A percentile compares a stretch with the other conserved stretches of the same genome.
These are phyloP conservation scores for Hippasteria phrygiana DNA, from an alignment of 53 echinoderm and acorn worm genomes.

Conservation along the genomic window DNA sequence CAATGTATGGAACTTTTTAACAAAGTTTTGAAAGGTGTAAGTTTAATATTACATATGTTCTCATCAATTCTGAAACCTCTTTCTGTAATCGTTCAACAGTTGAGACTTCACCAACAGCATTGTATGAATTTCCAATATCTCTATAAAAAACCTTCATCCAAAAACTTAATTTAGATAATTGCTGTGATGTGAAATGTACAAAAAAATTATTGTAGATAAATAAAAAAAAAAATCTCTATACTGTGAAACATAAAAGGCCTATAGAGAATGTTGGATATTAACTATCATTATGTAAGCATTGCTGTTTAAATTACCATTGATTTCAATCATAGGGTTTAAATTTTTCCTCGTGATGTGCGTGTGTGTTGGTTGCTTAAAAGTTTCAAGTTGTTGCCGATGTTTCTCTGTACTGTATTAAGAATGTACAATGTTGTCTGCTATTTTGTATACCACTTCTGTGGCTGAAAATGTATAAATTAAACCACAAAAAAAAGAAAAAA, in stretches of 20 bases:
- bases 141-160: conserved; percentile 10
- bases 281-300: conserved; percentile 2
- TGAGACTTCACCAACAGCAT: background rate
- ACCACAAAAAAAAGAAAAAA: conserved; percentile 29
- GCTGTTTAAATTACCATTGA: background rate
- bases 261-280: conserved; percentile 27
- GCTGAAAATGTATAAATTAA: conserved; percentile 71
- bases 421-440: conserved; percentile 60
- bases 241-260: background rate
- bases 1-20: too few relatives aligned
- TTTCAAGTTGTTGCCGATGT: background rate
- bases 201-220: conserved; percentile 53
- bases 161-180: conserved; percentile 18
- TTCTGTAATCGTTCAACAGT: too few relatives aligned
- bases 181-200: conserved; percentile 57
- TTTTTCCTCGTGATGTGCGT: conserved; percentile 12
- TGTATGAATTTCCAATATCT: background rate
- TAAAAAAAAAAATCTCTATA: conserved; percentile 3
- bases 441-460: conserved; percentile 74
- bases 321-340: conserved; percentile 1
- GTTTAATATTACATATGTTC: too few relatives aligned
- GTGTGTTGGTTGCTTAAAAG: background rate
- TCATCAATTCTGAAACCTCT: too few relatives aligned
- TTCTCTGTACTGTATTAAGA: conserved; percentile 52
- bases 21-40: too few relatives aligned